These are phyloP conservation scores for Aleiodes leptofemur DNA, from an alignment of 2,888 invertebrate genomes.

Conservation along the genomic window DNA sequence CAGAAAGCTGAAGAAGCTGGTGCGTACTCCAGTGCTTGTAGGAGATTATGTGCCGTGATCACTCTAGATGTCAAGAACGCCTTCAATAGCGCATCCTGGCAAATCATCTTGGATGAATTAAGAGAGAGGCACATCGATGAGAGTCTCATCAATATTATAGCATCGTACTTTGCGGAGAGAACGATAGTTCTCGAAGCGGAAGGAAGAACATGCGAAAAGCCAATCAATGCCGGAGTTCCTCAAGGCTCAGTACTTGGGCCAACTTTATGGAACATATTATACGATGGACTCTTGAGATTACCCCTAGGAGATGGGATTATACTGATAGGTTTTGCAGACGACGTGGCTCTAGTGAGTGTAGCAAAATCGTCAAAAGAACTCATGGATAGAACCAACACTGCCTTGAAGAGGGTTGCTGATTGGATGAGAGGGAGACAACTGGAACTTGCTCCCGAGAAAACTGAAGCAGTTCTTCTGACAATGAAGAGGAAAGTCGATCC, in stretches of 20 bases:
- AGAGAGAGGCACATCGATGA: too few relatives aligned
- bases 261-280: constrained; percentile 45
- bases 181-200: too few relatives aligned
- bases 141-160: too few relatives aligned
- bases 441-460: constrained; percentile 47
- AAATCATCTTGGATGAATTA: too few relatives aligned
- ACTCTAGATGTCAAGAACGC: too few relatives aligned
- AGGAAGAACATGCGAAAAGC: too few relatives aligned
- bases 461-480: constrained; percentile 46
- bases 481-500: constrained; percentile 37
- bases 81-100: too few relatives aligned
- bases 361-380: constrained; percentile 20
- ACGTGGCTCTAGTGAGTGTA: background rate
- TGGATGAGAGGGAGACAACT: constrained; percentile 42
- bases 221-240: constrained; percentile 49
- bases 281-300: constrained; percentile 45
- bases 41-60: too few relatives aligned
- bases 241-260: constrained; percentile 51
- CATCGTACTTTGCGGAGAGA: too few relatives aligned
- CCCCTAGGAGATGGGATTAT: constrained; percentile 20
- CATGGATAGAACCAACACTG: constrained; percentile 32
- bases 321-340: constrained; percentile 37
- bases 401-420: background rate
- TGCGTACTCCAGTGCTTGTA: too few relatives aligned
- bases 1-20: too few relatives aligned